phyloP scores from a whole-genome alignment of 2,113 vertebrate species.

The Campylomormyrus numenius region DNA sequence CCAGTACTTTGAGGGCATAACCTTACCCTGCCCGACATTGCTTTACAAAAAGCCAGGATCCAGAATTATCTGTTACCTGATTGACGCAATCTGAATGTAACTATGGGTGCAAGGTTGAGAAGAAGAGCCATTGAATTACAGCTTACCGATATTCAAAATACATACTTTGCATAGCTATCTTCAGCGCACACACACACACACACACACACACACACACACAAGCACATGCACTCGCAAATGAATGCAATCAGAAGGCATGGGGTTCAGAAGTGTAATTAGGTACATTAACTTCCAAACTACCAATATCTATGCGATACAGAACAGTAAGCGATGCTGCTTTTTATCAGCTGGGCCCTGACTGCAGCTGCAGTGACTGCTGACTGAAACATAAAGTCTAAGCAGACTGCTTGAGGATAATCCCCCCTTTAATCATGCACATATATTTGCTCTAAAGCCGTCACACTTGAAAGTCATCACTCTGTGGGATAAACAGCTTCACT shows the following conservation, averaged over 20 bases:
- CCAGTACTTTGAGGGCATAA: neutral
- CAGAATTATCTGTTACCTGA: neutral
- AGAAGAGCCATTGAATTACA: neutral
- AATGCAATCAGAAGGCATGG: neutral
- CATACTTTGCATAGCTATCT: neutral
- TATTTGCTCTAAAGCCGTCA: neutral
- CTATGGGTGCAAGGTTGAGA: neutral
- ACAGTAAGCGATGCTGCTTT: neutral
- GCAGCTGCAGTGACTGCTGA: neutral
- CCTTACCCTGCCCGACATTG: neutral
- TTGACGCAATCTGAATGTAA: neutral
- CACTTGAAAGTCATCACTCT: neutral
- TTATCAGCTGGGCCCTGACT: slow-evolving; percentile 6
- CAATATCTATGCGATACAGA: neutral
- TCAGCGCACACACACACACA: neutral
- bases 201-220: neutral
- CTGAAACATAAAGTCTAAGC: slow-evolving; percentile 2
- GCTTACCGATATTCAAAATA: neutral
- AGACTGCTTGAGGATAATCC: neutral
- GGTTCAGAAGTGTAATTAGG: neutral
- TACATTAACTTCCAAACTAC: neutral
- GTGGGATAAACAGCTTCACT: neutral
- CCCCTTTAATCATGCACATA: slow-evolving; percentile 2
- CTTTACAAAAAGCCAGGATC: neutral
- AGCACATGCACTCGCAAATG: neutral